Percentiles rank a stretch among this genome's conserved stretches.
Evolutionary conservation across 2,888 invertebrate species (phyloP).

Genomic region (Heliconius hortense): DNA sequence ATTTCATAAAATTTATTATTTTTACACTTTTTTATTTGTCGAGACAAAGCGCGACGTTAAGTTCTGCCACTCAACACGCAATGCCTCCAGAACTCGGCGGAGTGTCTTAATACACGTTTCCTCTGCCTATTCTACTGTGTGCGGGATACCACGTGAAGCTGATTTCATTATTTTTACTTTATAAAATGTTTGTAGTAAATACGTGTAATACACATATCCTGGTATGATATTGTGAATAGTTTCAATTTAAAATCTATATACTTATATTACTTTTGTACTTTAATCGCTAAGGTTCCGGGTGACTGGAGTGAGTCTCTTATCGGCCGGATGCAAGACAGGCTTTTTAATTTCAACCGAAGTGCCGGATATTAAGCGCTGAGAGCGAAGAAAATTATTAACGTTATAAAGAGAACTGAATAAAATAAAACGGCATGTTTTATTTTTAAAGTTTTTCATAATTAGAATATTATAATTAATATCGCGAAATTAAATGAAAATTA

Average conservation of each 20-base stretch:
- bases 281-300: conserved; percentile 9
- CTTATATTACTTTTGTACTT: background rate
- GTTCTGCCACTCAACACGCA: no score
- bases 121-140: no score
- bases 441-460: no score
- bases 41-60: no score
- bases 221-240: background rate
- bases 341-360: conserved; percentile 24
- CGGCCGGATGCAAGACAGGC: conserved; percentile 29
- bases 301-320: conserved; percentile 22
- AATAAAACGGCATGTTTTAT: background rate
- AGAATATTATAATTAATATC: background rate
- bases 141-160: no score
- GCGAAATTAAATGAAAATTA: no score
- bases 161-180: no score
- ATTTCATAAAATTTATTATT: no score
- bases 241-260: background rate
- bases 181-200: background rate
- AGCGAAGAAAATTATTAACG: conserved; percentile 22
- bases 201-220: background rate
- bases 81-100: no score
- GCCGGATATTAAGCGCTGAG: conserved; percentile 29
- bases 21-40: no score
- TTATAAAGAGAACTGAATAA: background rate
- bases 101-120: no score